Conservation (phyloP, 2,888 invertebrate species). For the Nephrocerus scutellatus region DNA sequence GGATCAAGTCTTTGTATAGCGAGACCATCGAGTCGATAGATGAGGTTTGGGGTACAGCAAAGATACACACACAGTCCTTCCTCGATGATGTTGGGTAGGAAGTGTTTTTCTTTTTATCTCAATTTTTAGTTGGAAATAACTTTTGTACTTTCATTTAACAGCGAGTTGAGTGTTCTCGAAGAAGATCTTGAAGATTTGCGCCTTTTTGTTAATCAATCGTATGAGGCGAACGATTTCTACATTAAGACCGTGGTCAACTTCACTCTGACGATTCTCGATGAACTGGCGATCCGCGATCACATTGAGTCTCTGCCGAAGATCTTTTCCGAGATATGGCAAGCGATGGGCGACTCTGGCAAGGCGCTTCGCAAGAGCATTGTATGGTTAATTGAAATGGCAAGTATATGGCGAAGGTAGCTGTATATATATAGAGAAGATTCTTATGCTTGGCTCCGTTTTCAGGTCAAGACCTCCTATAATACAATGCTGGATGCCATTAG, state of each 20-base stretch:
- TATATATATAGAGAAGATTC: too few species aligned
- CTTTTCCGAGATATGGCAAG: conserved; percentile 74
- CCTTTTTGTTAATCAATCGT: conserved; percentile 66
- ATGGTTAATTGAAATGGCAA: conserved; percentile 63
- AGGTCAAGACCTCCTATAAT: conserved; percentile 62
- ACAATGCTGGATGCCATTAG: conserved; percentile 63
- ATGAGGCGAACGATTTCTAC: conserved; percentile 75
- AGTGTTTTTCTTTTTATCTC: background rate
- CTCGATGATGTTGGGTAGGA: conserved; percentile 60
- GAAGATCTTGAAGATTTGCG: conserved; percentile 55
- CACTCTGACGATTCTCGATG: conserved; percentile 64
- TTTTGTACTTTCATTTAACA: conserved; percentile 8
- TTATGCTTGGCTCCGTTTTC: conserved; percentile 29
- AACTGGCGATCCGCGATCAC: conserved; percentile 68
- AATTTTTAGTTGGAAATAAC: too few species aligned
- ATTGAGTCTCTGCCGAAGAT: conserved; percentile 73
- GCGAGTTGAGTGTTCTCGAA: conserved; percentile 60
- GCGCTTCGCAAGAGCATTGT: conserved; percentile 68
- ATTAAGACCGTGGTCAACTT: conserved; percentile 69
- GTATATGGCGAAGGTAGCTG: too few species aligned
- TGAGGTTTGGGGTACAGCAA: conserved; percentile 70
- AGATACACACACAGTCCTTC: conserved; percentile 61
- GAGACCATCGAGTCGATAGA: conserved; percentile 62
- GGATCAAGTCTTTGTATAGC: conserved; percentile 60
- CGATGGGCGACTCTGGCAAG: conserved; percentile 77